Percentiles rank a stretch among this genome's conserved stretches.
Conservation (phyloP, 2,113 vertebrate genomes). For the Laticauda laticaudata region DNA sequence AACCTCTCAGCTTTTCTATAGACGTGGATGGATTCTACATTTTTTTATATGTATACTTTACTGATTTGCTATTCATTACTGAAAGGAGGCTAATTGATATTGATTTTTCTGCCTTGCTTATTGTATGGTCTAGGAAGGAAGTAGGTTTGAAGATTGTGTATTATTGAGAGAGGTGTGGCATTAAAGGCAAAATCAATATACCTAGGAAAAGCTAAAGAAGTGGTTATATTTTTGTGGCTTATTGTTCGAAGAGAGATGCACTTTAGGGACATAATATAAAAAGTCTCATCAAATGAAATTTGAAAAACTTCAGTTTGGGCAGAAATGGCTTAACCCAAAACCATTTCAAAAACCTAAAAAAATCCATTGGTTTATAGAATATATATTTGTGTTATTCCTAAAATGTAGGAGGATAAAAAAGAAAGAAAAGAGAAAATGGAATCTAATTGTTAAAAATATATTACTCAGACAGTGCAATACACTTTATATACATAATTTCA, state of each 20-base stretch:
- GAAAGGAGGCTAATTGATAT: conserved; percentile 56
- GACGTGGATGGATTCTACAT: not conserved
- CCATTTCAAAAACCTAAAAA: not conserved
- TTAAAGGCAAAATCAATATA: conserved; percentile 44
- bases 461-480: not conserved
- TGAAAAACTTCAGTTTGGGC: conserved; percentile 1
- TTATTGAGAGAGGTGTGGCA: conserved; percentile 29
- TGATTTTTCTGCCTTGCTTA: conserved; percentile 50
- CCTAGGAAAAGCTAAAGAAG: conserved; percentile 24
- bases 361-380: not conserved
- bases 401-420: not conserved
- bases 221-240: conserved; percentile 25
- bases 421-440: not conserved
- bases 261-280: not conserved
- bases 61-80: conserved; percentile 52
- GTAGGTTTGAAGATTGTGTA: conserved; percentile 40
- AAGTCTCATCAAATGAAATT: conserved; percentile 7
- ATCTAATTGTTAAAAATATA: not conserved
- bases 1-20: conserved; percentile 26
- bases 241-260: conserved; percentile 24
- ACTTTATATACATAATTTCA: not conserved
- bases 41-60: conserved; percentile 35
- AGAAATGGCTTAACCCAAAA: not conserved
- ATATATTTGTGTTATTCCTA: not conserved
- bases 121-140: conserved; percentile 44